Evolutionary conservation across 2,797 vertebrate species (phyloP), one percentile per base, ranked within the genome.

Genomic region (Clamator glandarius): DNA sequence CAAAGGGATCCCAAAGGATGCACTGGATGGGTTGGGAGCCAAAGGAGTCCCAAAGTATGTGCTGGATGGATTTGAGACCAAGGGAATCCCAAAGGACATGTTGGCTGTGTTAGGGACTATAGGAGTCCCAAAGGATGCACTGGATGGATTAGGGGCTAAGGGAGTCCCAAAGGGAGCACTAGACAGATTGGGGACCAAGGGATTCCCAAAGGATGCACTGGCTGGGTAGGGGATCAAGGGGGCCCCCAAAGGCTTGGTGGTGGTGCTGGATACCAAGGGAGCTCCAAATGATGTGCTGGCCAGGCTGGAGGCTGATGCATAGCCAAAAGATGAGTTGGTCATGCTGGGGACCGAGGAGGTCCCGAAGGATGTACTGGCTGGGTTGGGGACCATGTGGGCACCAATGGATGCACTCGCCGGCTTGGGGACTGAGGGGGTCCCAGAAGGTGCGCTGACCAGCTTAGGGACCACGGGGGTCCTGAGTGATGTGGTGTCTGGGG

Each of bases 1-100:
- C 9, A 21, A 14, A 0, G 90, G 29, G 0, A 0, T 1, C 15
- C 84, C 70, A 41, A 89, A 58, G 0, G 86, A 57, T 23, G 1
- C 0, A 1, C 3, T 39, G 18, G 57, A 6, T 19, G 31, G 6
- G 8, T 5, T 67, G 0, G 77, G 63, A 4, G 66, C 2, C 3
- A 39, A 5, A 0, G 90, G 70, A 0, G 0, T 1, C 23, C 70
- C 77, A 42, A 89, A 55, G 11, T 89, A 55, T 18, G 31, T 2
- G 1, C 8, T 36, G 26, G 55, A 15, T 36, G 26, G n/a, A 33
- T 44, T 52, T 9, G 52, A 41, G 35, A 69, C 25, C 48, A 78
- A 46, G 7, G 79, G 61, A 4, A 61, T 25, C 11, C 84, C 87
- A 68, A 87, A 90, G 8, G 90, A 80, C n/a, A n/a, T n/a, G n/a